Evolutionary conservation across 1,140 invertebrate species (phyloP), one percentile per base, ranked within the genome.

Genomic region (Nomia melanderi): DNA sequence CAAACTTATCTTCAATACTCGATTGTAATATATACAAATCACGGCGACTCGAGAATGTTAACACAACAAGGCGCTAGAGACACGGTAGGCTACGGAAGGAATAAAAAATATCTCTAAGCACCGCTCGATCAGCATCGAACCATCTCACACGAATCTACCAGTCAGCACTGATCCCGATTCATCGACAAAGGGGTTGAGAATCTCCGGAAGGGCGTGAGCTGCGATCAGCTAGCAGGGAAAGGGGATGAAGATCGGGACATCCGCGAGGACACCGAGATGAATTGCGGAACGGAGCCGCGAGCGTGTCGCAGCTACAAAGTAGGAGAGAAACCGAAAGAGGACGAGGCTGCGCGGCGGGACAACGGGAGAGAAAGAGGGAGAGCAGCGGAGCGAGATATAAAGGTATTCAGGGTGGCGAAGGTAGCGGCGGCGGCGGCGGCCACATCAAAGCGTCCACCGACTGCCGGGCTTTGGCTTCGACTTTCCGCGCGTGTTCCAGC

Each of bases 381-480:
- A 78, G 31, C 44, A 63, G 44, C 29, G 73, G 54, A 84, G 75
- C 74, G 59, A 77, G 70, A 78, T 81, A 81, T 78, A 83, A 85
- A 87, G 88, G 88, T 88, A 88, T 88, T 88, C 86, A 83, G 87
- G 86, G 85, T 88, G 84, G 87, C 77, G 83, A 84, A 88, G 86
- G 86, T 84, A 87, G 83, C 80, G 64, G 78, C 71, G 72, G 64
- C 62, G 41, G 65, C 66, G 80, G 83, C 88, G 89, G 89, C 86
- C 88, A 90, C 88, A 88, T 90, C 88, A 90, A 90, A 90, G 89
- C 80, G 75, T 69, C 71, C 77, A 86, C 84, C 87, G 87, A 87
- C 86, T 89, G 86, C 78, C 59, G 87, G 82, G 83, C 88, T 88
- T 88, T 77, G 79, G 70, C 77, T 78, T 67, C 63, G 77, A 70